phyloP scores from a whole-genome alignment of 2,888 invertebrate species.

The Adineta ricciae region DNA sequence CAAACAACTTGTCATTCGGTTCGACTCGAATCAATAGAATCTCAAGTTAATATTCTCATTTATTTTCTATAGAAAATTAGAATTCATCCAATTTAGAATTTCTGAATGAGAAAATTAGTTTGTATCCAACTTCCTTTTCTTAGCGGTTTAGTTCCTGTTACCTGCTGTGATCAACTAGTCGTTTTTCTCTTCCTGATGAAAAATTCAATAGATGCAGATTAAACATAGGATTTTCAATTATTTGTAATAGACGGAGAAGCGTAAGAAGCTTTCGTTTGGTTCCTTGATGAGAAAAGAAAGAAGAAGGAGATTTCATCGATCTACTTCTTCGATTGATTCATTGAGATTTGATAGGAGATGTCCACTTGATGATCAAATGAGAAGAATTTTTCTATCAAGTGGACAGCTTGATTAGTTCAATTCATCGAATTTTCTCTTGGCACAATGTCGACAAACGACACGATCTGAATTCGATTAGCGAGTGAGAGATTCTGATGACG shows the following conservation, averaged over 20 bases:
- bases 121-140: background rate
- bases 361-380: conserved; percentile 1
- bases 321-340: background rate
- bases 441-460: background rate
- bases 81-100: background rate
- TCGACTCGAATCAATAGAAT: background rate
- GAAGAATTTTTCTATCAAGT: background rate
- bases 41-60: background rate
- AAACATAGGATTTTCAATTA: background rate
- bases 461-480: conserved; percentile 2
- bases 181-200: background rate
- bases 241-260: background rate
- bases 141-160: background rate
- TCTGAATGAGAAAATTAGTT: background rate
- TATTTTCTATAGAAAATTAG: conserved; percentile 1
- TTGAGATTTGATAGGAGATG: conserved; percentile 5
- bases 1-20: background rate
- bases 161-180: background rate
- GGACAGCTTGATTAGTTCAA: conserved; percentile 5
- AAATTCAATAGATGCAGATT: background rate
- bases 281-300: too few species aligned
- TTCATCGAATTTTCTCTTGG: background rate
- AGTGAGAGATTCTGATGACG: background rate
- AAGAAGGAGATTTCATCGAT: too few species aligned
- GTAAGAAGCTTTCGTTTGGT: background rate